Percentiles rank a stretch among this genome's conserved stretches.
Conservation (phyloP, 2,888 invertebrate genomes). For the Drosophila neonasuta region DNA sequence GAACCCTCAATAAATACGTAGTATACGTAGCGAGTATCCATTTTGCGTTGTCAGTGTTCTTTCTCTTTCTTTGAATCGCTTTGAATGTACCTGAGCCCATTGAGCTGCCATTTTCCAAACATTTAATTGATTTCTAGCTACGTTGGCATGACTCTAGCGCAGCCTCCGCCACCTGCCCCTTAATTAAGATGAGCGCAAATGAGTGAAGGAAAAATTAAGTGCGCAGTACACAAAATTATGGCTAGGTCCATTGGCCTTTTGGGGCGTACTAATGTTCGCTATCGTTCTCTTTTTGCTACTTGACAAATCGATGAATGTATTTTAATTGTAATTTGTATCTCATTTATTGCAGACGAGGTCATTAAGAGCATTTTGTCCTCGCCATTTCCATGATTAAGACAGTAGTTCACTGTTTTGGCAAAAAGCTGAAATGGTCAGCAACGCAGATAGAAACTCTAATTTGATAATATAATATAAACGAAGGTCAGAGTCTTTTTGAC, state of each 20-base stretch:
- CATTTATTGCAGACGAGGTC: constrained; percentile 23
- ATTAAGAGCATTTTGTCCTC: constrained; percentile 19
- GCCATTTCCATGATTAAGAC: constrained; percentile 22
- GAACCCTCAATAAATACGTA: constrained; percentile 29
- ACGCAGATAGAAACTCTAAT: background rate
- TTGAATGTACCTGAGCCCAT: constrained; percentile 30
- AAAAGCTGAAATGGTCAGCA: background rate
- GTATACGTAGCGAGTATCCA: constrained; percentile 12
- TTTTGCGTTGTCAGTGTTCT: constrained; percentile 9
- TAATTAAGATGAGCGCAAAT: constrained; percentile 53
- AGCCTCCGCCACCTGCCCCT: constrained; percentile 22
- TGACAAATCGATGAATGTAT: constrained; percentile 39
- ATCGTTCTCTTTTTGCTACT: constrained; percentile 3
- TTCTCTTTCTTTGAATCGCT: constrained; percentile 3
- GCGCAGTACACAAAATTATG: constrained; percentile 31
- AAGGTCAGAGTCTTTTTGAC: no score
- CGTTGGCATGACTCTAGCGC: constrained; percentile 26
- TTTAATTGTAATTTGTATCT: constrained; percentile 45
- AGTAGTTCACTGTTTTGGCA: background rate
- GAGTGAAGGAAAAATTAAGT: constrained; percentile 27
- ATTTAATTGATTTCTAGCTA: constrained; percentile 65
- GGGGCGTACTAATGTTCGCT: background rate
- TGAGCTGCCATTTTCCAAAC: constrained; percentile 52
- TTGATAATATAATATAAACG: no score
- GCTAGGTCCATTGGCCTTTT: constrained; percentile 14